Evolutionary conservation across 2,113 vertebrate species (phyloP).

Genomic region (Uria aalge): DNA sequence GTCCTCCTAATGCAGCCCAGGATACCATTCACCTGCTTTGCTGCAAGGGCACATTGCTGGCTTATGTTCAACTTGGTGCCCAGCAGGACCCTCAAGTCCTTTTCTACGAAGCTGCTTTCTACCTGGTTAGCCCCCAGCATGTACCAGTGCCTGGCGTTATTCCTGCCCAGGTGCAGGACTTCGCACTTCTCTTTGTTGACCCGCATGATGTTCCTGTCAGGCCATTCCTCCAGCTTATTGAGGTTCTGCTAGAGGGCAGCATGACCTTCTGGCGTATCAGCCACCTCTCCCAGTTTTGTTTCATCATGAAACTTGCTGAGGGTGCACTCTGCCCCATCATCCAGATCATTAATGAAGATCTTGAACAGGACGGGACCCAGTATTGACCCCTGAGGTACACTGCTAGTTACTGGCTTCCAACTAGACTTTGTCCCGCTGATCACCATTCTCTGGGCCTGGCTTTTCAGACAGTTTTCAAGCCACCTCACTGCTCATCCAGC

Average conservation of each 20-base stretch:
- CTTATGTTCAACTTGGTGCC: background rate
- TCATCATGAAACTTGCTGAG: background rate
- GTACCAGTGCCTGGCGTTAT: rapidly evolving
- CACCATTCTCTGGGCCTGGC: background rate
- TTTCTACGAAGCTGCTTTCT: background rate
- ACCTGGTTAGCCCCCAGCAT: background rate
- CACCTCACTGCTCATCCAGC: background rate
- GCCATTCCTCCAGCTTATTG: rapidly evolving
- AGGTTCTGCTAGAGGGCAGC: background rate
- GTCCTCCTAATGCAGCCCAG: background rate
- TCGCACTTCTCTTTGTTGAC: background rate
- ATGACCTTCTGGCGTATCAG: rapidly evolving
- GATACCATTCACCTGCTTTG: background rate
- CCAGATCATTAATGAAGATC: background rate
- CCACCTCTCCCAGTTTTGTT: background rate
- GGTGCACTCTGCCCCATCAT: background rate
- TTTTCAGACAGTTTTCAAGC: background rate
- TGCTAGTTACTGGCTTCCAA: background rate
- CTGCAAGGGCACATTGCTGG: background rate
- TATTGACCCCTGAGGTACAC: background rate
- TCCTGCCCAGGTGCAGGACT: background rate
- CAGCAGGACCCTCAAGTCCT: background rate
- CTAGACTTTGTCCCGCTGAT: background rate
- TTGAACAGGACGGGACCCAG: background rate
- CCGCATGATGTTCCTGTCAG: background rate